Evolutionary conservation across 2,888 invertebrate genomes (phyloP), one percentile per base, ranked within the genome.

Genomic region (Schizotus pectinicornis): DNA sequence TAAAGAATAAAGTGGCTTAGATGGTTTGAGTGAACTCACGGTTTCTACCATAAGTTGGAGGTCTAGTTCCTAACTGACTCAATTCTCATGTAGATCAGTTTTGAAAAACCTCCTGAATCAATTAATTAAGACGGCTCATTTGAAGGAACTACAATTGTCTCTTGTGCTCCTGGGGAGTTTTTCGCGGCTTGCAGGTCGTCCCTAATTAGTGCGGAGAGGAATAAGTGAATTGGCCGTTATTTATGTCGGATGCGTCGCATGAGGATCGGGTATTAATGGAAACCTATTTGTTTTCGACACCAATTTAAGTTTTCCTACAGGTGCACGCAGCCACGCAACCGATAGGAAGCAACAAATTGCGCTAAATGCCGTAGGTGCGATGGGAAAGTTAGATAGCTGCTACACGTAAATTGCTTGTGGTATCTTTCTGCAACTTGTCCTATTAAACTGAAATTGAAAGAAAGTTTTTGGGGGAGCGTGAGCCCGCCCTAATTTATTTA

Each of bases 371-470:
- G 33, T 41, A 42, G 13, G 33, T 49, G 12, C 38, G 41, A 12
- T 32, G 53, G 33, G 7, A 47, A 54, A 54, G 45, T 54, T 47
- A 36, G 53, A 59, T 59, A 61, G 42, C 48, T 41, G 36, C 48
- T 33, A 50, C 58, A 61, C 47, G 43, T 56, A 63, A 55, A 63
- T 61, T 57, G 57, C 58, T 58, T 56, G 56, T 45, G 62, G 61
- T 63, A 60, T 59, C 62, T 65, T 61, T 58, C 63, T 58, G 38
- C 59, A 61, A 61, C 57, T 65, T 55, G 56, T 46, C 57, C 61
- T 49, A 63, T 65, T 65, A 61, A 56, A 45, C 46, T 48, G 49
- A 60, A 64, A 63, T 61, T 62, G 63, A 63, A 63, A 48, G 58
- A 55, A 56, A 61, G 57, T 22, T 55, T 61, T 46, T 9, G 45